These are phyloP conservation scores for Psittacula derbiana DNA, from an alignment of 2,797 vertebrate species.

Conservation along the genomic window DNA sequence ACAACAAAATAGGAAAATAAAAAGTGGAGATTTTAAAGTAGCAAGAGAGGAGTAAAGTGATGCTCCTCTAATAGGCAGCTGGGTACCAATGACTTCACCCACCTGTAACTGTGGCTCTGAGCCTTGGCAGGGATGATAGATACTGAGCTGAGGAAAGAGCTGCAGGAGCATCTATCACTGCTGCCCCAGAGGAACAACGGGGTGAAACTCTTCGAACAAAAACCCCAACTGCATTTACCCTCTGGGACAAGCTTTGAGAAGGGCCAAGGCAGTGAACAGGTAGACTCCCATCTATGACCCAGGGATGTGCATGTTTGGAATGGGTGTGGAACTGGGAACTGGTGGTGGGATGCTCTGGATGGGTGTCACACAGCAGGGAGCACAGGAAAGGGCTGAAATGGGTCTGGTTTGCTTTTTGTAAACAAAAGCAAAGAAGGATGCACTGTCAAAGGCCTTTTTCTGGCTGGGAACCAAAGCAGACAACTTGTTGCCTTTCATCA, in stretches of 20 bases:
- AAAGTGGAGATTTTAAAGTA: background rate
- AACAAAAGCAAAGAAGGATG: background rate
- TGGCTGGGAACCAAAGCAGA: background rate
- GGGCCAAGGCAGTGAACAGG: fast-evolving
- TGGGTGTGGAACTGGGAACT: background rate
- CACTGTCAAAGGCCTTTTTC: background rate
- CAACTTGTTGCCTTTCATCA: background rate
- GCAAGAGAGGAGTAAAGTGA: background rate
- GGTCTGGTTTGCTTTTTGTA: background rate
- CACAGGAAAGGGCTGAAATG: background rate
- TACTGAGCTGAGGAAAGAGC: background rate
- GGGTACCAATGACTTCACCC: background rate
- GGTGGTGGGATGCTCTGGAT: background rate
- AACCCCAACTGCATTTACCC: background rate
- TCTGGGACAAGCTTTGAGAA: background rate
- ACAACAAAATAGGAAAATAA: background rate
- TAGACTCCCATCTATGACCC: background rate
- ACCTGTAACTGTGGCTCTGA: background rate
- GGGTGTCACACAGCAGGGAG: background rate
- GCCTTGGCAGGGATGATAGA: background rate
- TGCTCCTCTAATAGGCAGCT: background rate
- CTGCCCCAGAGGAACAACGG: background rate
- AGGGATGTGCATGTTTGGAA: background rate
- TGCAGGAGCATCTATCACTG: background rate
- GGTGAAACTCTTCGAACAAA: background rate